phyloP scores from a whole-genome alignment of 2,113 vertebrate genomes.

The Clarias magur region DNA sequence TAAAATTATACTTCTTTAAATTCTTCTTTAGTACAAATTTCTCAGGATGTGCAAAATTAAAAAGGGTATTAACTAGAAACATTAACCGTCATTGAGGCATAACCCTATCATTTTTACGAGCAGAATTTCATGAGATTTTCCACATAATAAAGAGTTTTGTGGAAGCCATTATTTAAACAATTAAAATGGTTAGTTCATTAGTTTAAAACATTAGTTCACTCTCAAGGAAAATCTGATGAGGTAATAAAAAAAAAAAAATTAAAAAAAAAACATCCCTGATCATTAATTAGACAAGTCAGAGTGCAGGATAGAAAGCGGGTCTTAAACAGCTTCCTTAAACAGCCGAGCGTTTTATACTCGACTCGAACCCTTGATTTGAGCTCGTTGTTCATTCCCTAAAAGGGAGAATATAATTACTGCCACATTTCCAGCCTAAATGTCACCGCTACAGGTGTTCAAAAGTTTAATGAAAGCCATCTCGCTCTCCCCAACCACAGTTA shows the following conservation, averaged over 20 bases:
- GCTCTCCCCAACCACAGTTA: background rate
- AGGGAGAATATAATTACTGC: background rate
- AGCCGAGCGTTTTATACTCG: background rate
- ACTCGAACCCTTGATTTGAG: background rate
- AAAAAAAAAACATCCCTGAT: background rate
- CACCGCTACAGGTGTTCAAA: constrained; percentile 20
- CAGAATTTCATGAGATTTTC: background rate
- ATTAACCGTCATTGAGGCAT: background rate
- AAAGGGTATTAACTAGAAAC: background rate
- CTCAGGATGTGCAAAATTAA: too few relatives aligned
- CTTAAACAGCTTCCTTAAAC: background rate
- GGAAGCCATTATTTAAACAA: background rate
- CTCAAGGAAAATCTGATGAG: background rate
- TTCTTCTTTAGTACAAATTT: too few relatives aligned
- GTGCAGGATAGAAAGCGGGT: background rate
- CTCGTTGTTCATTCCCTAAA: background rate
- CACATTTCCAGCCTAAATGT: constrained; percentile 7
- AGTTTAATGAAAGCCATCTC: constrained; percentile 12
- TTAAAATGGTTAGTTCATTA: background rate
- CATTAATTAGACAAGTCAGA: background rate
- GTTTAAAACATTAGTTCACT: background rate
- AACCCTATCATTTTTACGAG: background rate
- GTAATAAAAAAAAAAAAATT: background rate
- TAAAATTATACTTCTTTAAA: too few relatives aligned
- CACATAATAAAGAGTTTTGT: background rate